These are phyloP conservation scores for Hybognathus amarus DNA, from an alignment of 2,797 vertebrate genomes.

Conservation along the genomic window DNA sequence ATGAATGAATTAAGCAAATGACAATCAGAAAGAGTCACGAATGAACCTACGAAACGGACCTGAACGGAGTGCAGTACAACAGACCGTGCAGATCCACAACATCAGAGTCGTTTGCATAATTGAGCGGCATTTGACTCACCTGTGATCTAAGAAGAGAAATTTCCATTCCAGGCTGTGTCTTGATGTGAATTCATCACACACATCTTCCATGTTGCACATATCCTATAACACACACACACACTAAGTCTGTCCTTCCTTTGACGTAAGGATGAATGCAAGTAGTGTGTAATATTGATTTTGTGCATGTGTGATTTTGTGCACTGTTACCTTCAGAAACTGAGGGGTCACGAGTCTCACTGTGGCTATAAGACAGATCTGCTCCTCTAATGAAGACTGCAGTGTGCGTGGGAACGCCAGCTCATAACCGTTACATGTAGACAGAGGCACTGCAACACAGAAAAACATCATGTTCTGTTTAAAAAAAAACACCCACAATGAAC, in stretches of 20 bases:
- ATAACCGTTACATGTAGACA: slow-evolving; percentile 84
- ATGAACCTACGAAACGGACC: neutral
- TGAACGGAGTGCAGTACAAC: neutral
- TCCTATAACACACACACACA: slow-evolving; percentile 74
- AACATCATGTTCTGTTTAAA: neutral
- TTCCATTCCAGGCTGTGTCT: slow-evolving; percentile 89
- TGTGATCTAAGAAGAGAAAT: slow-evolving; percentile 83
- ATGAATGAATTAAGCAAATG: slow-evolving; percentile 38
- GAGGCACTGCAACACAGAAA: slow-evolving; percentile 80
- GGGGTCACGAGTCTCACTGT: slow-evolving; percentile 86
- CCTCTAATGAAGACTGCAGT: slow-evolving; percentile 84
- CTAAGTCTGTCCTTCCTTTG: neutral
- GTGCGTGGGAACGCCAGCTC: slow-evolving; percentile 79
- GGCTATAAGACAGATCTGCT: slow-evolving; percentile 90
- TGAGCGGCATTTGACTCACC: slow-evolving; percentile 73
- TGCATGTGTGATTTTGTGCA: neutral
- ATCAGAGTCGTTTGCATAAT: slow-evolving; percentile 33
- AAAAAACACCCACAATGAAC: neutral
- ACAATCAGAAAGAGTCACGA: slow-evolving; percentile 13
- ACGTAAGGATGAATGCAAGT: neutral
- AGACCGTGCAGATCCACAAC: slow-evolving; percentile 6
- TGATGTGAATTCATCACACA: slow-evolving; percentile 83
- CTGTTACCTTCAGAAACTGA: slow-evolving; percentile 86
- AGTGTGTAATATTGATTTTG: neutral
- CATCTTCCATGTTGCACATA: slow-evolving; percentile 80